Conservation (phyloP, 2,113 vertebrate genomes). For the Tinamus guttatus region DNA sequence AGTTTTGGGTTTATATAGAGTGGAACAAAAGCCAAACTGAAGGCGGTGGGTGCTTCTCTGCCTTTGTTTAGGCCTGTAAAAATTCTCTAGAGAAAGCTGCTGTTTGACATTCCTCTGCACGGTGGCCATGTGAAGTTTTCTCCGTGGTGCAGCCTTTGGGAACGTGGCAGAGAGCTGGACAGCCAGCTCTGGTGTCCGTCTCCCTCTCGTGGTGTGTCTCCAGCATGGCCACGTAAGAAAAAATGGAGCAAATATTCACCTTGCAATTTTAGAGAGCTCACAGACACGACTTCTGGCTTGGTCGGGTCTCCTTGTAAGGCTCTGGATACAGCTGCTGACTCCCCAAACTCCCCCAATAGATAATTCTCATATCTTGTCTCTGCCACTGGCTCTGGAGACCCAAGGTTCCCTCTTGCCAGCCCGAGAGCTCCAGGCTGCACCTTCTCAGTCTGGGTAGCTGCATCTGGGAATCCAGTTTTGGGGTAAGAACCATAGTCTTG, state of each 20-base stretch:
- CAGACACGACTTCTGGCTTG: neutral
- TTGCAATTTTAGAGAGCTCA: neutral
- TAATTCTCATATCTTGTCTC: neutral
- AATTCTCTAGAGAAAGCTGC: neutral
- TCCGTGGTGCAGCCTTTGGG: accelerated
- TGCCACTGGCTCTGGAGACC: neutral
- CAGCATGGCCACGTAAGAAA: accelerated
- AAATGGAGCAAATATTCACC: accelerated
- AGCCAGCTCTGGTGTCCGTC: accelerated
- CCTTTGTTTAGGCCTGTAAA: neutral
- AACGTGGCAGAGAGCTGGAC: accelerated
- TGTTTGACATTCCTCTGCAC: neutral
- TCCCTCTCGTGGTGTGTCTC: constrained; percentile 17
- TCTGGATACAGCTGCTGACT: neutral
- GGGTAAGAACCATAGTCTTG: neutral
- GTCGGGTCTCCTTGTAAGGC: too few species aligned
- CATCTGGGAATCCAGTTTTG: neutral
- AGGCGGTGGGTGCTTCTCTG: neutral
- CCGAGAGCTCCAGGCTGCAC: neutral
- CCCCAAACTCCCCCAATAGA: accelerated
- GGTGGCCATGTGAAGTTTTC: neutral
- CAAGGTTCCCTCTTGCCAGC: neutral
- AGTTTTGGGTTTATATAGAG: neutral
- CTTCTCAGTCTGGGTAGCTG: neutral
- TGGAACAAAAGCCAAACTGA: neutral